A percentile compares a stretch with the other conserved stretches of the same genome.
These are phyloP conservation scores for Hippoglossus stenolepis DNA, from an alignment of 2,113 vertebrate species.

Conservation along the genomic window DNA sequence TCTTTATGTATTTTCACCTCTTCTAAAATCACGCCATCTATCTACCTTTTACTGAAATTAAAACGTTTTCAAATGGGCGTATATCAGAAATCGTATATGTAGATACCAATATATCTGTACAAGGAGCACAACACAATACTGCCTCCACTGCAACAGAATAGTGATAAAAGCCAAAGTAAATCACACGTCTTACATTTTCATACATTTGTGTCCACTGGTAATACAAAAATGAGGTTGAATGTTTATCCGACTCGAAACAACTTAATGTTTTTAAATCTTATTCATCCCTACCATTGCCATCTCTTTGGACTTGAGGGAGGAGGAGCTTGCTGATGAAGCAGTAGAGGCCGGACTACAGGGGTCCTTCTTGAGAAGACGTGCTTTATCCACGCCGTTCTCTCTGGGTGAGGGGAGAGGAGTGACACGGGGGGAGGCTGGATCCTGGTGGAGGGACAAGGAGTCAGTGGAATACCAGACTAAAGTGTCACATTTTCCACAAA, in stretches of 20 bases:
- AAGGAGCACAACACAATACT: too few relatives aligned
- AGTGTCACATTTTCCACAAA: background rate
- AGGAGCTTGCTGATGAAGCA: slow-evolving; percentile 95
- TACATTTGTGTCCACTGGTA: too few relatives aligned
- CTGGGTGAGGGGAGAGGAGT: slow-evolving; percentile 94
- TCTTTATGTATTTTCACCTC: too few relatives aligned
- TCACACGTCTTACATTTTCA: too few relatives aligned
- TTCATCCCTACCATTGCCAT: slow-evolving; percentile 72
- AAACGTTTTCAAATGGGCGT: too few relatives aligned
- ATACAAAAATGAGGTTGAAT: background rate
- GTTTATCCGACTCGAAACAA: background rate
- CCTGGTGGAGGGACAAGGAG: slow-evolving; percentile 74
- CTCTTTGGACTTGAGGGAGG: slow-evolving; percentile 94
- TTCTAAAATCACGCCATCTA: too few relatives aligned
- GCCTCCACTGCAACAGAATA: too few relatives aligned
- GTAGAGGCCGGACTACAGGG: slow-evolving; percentile 94
- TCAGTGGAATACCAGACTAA: slow-evolving; percentile 6
- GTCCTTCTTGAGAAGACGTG: slow-evolving; percentile 91
- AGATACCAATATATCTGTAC: too few relatives aligned
- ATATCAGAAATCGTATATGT: too few relatives aligned
- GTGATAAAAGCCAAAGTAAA: too few relatives aligned
- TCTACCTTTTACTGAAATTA: too few relatives aligned
- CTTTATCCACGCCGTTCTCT: slow-evolving; percentile 94
- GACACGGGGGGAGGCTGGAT: slow-evolving; percentile 90
- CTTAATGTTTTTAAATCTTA: background rate